phyloP scores from a whole-genome alignment of 2,888 invertebrate species.

The Trypoxylon attenuatum region DNA sequence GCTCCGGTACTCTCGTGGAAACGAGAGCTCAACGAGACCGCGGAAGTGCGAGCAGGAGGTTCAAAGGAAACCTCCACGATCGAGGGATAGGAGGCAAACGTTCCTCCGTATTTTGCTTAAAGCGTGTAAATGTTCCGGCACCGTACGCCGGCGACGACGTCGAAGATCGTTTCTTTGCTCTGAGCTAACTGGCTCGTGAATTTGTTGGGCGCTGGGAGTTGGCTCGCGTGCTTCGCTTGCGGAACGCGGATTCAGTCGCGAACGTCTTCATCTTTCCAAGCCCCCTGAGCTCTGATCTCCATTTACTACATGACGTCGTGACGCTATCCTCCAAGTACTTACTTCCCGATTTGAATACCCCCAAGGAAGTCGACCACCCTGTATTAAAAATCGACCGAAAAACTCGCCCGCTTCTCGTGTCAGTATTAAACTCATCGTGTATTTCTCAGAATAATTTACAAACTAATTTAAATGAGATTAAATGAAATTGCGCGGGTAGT shows the following conservation, averaged over 20 bases:
- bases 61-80: too few relatives aligned
- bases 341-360: slow-evolving; percentile 20
- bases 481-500: too few relatives aligned
- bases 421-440: too few relatives aligned
- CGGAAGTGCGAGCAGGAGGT: too few relatives aligned
- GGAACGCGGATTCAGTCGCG: background rate
- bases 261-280: background rate
- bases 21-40: background rate
- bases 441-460: too few relatives aligned
- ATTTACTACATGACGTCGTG: background rate
- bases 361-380: slow-evolving; percentile 7
- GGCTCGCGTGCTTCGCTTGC: too few relatives aligned
- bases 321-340: too few relatives aligned
- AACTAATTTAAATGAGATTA: too few relatives aligned
- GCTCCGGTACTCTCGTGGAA: too few relatives aligned
- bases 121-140: background rate
- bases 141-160: background rate
- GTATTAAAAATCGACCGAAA: slow-evolving; percentile 16
- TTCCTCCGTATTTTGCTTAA: too few relatives aligned
- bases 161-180: background rate
- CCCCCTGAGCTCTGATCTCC: background rate
- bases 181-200: background rate
- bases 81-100: too few relatives aligned
- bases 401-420: slow-evolving; percentile 27
- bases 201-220: background rate